Evolutionary conservation across 2,113 vertebrate genomes (phyloP), one percentile per base, ranked within the genome.

Genomic region (Caranx ignobilis): DNA sequence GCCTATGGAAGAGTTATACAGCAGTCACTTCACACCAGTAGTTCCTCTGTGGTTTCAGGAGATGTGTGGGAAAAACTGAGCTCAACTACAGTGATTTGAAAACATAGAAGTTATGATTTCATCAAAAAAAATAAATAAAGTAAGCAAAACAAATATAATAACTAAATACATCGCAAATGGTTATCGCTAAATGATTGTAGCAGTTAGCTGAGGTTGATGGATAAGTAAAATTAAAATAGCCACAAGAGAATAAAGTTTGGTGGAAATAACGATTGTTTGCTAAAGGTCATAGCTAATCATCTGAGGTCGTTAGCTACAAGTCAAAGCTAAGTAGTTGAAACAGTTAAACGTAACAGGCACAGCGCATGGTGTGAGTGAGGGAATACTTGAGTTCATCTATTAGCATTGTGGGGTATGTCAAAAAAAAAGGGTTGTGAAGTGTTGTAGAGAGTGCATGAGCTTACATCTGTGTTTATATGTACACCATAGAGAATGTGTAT

Each of bases 391-490:
- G n/a, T 59, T 48, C 13, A 66, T 60, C 32, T 60, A 19, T 61
- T 10, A 19, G 62, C 3, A 7, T 41, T 32, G 16, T 15, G 48
- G 21, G 48, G 13, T 56, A 18, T 2, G 0, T 21, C 19, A 31
- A 26, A 64, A 26, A 26, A 45, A 57, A 16, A 45, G 19, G 7
- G 18, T 13, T 34, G 16, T 26, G 47, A 70, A 35, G n/a, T 2
- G 12, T 41, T 0, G 12, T 13, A 16, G 9, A 5, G 48, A 57
- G 45, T 64, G 34, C 45, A n/a, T 54, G n/a, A 60, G 34, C 10
- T 31, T 75, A 41, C 31, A 26, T 9, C n/a, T 26, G 35, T 64
- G 56, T 63, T 59, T 75, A 34, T 34, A 45, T 61, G 37, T 5
- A 43, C 41, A 19, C 76, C 32, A 63, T 61, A 19, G 3, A n/a